These are phyloP conservation scores for Coregonus suidteri DNA, from an alignment of 2,797 vertebrate species.

Conservation along the genomic window DNA sequence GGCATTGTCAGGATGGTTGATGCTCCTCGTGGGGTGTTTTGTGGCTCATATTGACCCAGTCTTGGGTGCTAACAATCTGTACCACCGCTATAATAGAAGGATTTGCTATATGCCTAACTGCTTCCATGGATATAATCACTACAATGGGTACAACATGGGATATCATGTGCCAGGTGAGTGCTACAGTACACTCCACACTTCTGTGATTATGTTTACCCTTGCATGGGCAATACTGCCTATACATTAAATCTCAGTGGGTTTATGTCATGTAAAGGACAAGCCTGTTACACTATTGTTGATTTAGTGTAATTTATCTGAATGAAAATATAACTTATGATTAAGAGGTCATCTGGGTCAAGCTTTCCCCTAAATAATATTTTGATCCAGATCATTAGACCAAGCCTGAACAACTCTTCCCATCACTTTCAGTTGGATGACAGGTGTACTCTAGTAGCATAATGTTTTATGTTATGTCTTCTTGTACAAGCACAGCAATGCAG, in stretches of 20 bases:
- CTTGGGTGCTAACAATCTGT: constrained; percentile 61
- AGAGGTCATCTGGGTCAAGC: neutral
- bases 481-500: neutral
- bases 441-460: neutral
- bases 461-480: neutral
- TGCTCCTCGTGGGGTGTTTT: constrained; percentile 50
- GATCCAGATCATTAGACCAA: neutral
- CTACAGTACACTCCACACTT: neutral
- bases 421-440: neutral
- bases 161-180: constrained; percentile 77
- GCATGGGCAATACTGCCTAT: neutral
- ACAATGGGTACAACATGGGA: constrained; percentile 65
- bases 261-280: neutral
- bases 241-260: neutral
- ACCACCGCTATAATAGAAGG: constrained; percentile 78
- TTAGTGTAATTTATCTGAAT: neutral
- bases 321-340: neutral
- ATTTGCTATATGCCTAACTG: constrained; percentile 84
- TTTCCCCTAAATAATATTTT: neutral
- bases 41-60: constrained; percentile 58
- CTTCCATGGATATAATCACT: constrained; percentile 68
- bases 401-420: neutral
- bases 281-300: neutral
- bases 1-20: constrained; percentile 29
- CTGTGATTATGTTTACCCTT: neutral